phyloP scores from a whole-genome alignment of 2,797 vertebrate species.

The Pristis pectinata region DNA sequence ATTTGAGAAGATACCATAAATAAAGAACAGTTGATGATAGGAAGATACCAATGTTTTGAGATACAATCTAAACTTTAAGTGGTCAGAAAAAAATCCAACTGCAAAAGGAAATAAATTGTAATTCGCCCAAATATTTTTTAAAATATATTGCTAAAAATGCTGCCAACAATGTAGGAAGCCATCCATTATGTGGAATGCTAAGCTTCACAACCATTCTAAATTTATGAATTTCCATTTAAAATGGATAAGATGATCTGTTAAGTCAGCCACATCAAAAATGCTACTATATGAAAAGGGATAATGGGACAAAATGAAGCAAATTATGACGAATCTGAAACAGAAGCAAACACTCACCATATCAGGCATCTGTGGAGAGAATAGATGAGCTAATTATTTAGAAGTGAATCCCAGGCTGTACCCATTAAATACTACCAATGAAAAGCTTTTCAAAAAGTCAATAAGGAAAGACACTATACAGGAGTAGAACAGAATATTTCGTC shows the following conservation, averaged over 20 bases:
- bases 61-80: too few species aligned
- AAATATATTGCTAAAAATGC: background rate
- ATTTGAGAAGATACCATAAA: background rate
- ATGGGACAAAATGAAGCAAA: background rate
- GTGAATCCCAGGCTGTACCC: background rate
- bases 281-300: background rate
- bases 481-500: background rate
- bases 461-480: background rate
- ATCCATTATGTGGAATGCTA: too few species aligned
- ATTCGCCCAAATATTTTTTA: background rate
- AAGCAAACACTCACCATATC: constrained; percentile 2
- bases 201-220: background rate
- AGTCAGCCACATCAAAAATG: background rate
- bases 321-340: background rate
- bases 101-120: background rate
- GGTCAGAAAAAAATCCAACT: background rate
- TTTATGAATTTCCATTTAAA: background rate
- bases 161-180: background rate
- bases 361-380: background rate
- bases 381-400: background rate
- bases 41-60: too few species aligned
- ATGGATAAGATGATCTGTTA: background rate
- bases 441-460: background rate
- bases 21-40: background rate
- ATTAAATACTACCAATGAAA: background rate